Evolutionary conservation across 2,113 vertebrate species (phyloP).

Genomic region (Tetrax tetrax): DNA sequence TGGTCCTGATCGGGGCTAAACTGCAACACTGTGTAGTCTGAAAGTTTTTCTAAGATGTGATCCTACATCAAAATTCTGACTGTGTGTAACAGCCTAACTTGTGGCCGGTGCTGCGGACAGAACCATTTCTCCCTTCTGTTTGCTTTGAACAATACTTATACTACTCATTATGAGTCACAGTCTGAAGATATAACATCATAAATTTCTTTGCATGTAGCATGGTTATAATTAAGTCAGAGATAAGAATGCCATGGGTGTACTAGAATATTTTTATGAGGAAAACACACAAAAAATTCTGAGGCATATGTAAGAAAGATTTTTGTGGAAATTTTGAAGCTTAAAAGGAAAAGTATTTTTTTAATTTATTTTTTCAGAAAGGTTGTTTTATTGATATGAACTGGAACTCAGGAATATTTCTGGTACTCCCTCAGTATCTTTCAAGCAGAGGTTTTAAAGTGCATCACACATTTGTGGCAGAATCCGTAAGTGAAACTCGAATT

Average conservation of each 20-base stretch:
- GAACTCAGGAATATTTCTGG: not conserved
- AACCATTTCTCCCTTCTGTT: not conserved
- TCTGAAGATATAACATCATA: not conserved
- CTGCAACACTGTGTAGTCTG: too few relatives aligned
- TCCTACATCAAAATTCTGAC: not conserved
- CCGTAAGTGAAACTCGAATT: not conserved
- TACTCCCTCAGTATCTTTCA: not conserved
- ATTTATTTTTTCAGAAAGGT: not conserved
- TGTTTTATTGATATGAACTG: not conserved
- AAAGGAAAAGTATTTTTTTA: not conserved
- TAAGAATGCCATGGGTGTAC: not conserved
- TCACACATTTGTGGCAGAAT: not conserved
- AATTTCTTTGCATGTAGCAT: not conserved
- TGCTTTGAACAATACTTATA: not conserved
- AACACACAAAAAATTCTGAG: not conserved
- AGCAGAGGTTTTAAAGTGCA: not conserved
- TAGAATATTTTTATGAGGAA: not conserved
- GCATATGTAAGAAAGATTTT: not conserved
- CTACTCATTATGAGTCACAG: not conserved
- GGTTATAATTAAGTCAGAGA: not conserved
- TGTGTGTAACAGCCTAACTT: not conserved
- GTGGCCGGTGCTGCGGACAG: not conserved
- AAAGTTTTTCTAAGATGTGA: not conserved
- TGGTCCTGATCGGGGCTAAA: too few relatives aligned
- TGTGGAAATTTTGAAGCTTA: not conserved